A percentile compares a stretch with the other conserved stretches of the same genome.
phyloP scores from a whole-genome alignment of 1,140 invertebrate genomes.

The Zaprionus nigranus region DNA sequence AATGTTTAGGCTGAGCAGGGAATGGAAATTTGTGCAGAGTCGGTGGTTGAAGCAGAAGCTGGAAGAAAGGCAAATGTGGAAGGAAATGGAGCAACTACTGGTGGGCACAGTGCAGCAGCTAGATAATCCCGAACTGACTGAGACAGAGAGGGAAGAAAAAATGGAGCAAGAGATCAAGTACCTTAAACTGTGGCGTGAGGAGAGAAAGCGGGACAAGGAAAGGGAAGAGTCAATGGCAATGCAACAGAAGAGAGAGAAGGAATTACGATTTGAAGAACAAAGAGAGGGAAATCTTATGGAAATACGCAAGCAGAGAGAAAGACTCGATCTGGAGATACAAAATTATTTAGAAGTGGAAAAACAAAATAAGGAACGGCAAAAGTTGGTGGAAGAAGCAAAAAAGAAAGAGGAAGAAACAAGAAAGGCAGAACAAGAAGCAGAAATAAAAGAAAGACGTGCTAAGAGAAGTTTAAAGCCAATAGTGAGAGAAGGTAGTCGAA shows the following conservation, averaged over 20 bases:
- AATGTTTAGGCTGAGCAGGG: neutral
- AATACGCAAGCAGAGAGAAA: neutral
- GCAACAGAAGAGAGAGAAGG: neutral
- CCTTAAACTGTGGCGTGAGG: neutral
- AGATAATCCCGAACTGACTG: neutral
- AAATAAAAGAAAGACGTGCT: rapidly evolving
- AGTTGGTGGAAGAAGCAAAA: neutral
- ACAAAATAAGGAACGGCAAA: neutral
- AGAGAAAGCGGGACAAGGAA: neutral
- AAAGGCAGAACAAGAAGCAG: no score
- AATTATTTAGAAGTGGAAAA: neutral
- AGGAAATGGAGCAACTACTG: neutral
- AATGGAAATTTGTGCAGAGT: neutral
- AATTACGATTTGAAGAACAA: neutral
- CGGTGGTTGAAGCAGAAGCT: neutral
- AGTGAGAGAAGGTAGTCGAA: neutral
- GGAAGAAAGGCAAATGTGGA: neutral
- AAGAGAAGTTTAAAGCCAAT: neutral
- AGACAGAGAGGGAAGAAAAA: neutral
- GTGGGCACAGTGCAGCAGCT: neutral
- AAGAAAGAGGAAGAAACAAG: neutral
- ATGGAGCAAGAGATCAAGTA: neutral
- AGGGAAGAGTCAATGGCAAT: no score
- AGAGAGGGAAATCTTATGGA: neutral
- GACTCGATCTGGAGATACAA: neutral